Evolutionary conservation across 2,888 invertebrate genomes (phyloP), one percentile per base, ranked within the genome.

Genomic region (Limenitis camilla): DNA sequence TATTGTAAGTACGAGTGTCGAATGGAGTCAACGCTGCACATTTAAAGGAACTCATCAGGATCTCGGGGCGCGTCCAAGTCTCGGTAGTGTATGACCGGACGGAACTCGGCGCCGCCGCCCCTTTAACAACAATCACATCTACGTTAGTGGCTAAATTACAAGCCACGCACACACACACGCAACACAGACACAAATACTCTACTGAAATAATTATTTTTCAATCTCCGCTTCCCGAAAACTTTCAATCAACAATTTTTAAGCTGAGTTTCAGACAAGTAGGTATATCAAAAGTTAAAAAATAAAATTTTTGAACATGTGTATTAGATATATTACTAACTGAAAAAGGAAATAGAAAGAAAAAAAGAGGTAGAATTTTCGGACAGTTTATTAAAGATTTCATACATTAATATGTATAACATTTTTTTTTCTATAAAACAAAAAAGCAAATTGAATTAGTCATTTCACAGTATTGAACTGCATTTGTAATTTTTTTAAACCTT

Each of bases 51-150:
- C 83, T 95, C 95, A 83, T 95, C 94, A 62, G 95, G 94, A 84
- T 96, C 96, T 80, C 95, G 91, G 61, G 96, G 96, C 64, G 96
- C 96, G 84, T 96, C 96, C 89, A 96, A 90, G 88, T 96, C 96
- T 78, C 96, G 91, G 89, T 96, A 96, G 88, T 96, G 95, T 78
- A 96, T 94, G 75, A 96, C 92, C 69, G 95, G 94, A 74, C 96
- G 92, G 88, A 93, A 94, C 79, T 96, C 95, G 71, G 91, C 90
- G 74, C 90, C 92, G 74, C 90, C 91, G 76, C 90, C 90, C 87
- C 94, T 93, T 90, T 83, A 92, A 91, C 86, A 90, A 90, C 74
- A 71, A 83, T 40, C 46, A 46, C 48, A 51, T 41, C 45, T n/a
- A 45, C 38, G 39, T 59, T 58, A 55, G 41, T 40, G 45, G 52